Base-by-base conservation (phyloP, 2,113 vertebrate species). In the Tringa solitaria region DNA sequence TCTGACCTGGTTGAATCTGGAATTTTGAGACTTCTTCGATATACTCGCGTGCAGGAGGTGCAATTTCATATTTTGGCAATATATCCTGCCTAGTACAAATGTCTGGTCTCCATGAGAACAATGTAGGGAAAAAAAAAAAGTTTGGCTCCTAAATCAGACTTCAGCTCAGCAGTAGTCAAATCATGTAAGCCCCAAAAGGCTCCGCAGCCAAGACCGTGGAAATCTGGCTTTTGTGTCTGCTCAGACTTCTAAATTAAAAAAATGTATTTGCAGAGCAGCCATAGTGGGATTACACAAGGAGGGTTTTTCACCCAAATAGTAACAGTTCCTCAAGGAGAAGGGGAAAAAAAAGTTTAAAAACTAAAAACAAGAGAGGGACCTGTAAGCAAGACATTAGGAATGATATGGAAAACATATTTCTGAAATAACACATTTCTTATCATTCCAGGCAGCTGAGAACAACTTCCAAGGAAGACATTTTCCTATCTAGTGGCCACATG, bases 81-180 rank as follows among this genome's bases (percentile, higher is more conserved):
- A 27, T 4, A 75, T n/a, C 32, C 46, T 43, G 54, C 77, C 79
- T 37, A 61, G 35, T 33, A 86, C 72, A 88, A 84, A 86, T n/a
- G 90, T 96, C 95, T 94, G 46, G 87, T 88, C 76, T 96, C 75
- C 82, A 84, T 14, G 27, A 96, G 82, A 95, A 90, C 92, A 70
- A 63, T 6, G 68, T 2, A 86, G 57, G 57, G 23, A 18, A 41
- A 64, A 93, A 92, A 90, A 95, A 89, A 56, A 82, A 33, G 28
- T 35, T 54, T 96, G 96, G 95, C 96, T 96, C 79, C 2, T 8
- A 95, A 94, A 93, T 92, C 63, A 96, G 95, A 94, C 92, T 94
- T 78, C 83, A 81, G 88, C 88, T 92, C 93, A 93, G 92, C 92
- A 87, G 92, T 78, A 94, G 92, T 96, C 90, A 87, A 78, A 94